Percentiles rank a stretch among this genome's conserved stretches.
phyloP scores from a whole-genome alignment of 1,140 invertebrate genomes.

The Gonioctena quinquepunctata region DNA sequence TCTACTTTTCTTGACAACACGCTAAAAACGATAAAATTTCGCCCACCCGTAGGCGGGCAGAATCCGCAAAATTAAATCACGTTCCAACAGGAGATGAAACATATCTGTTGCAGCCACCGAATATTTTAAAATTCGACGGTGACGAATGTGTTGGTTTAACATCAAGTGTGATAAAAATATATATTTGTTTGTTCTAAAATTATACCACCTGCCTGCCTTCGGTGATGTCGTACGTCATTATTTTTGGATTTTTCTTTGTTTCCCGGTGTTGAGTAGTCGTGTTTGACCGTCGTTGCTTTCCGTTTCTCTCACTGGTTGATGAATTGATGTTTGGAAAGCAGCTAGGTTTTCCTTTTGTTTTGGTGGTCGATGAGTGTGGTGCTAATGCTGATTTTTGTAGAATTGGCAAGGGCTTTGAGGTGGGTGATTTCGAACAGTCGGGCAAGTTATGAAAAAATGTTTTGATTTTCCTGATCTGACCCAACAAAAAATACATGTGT shows the following conservation, averaged over 20 bases:
- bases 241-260: background rate
- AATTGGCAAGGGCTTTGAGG: background rate
- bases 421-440: too few relatives aligned
- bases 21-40: background rate
- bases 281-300: background rate
- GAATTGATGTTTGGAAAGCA: background rate
- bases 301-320: background rate
- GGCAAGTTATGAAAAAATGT: too few relatives aligned
- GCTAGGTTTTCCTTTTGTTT: background rate
- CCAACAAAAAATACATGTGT: too few relatives aligned
- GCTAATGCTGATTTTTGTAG: background rate
- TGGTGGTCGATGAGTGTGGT: background rate
- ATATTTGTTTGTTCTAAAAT: constrained; percentile 9
- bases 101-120: background rate
- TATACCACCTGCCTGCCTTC: background rate
- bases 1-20: background rate
- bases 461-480: too few relatives aligned
- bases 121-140: background rate
- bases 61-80: background rate
- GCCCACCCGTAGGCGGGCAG: background rate
- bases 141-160: background rate
- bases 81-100: background rate
- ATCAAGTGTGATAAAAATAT: background rate
- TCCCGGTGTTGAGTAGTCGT: background rate
- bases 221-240: background rate